A percentile compares a stretch with the other conserved stretches of the same genome.
phyloP scores from a whole-genome alignment of 1,140 invertebrate species.

The Euglossa dilemma region DNA sequence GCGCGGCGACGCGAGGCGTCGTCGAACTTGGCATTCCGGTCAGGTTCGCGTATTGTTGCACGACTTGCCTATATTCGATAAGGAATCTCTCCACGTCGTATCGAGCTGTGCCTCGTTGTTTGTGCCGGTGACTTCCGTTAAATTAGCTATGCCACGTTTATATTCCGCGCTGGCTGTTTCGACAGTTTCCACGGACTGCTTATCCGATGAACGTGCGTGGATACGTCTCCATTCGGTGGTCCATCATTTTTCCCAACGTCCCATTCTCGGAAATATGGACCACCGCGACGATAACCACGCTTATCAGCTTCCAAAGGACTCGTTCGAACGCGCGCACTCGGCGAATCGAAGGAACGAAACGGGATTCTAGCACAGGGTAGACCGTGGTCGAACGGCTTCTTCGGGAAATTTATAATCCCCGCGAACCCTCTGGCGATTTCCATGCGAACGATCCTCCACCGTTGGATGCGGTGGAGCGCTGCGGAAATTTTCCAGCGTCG shows the following conservation, averaged over 20 bases:
- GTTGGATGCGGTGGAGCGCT: no score
- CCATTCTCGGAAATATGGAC: no score
- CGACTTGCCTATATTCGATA: not conserved
- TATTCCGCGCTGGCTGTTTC: not conserved
- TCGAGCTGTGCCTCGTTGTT: not conserved
- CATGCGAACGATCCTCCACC: not conserved
- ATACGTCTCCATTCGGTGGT: not conserved
- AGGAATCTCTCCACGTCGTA: slow-evolving; percentile 8
- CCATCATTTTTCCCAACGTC: not conserved
- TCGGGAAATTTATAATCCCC: not conserved
- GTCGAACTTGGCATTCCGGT: not conserved
- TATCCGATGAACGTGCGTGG: not conserved
- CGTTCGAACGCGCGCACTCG: no score
- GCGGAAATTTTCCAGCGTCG: not conserved
- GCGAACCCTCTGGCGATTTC: not conserved
- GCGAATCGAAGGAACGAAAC: not conserved
- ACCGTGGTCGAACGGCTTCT: not conserved
- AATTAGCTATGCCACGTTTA: slow-evolving; percentile 25
- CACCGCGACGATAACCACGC: no score
- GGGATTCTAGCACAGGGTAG: not conserved
- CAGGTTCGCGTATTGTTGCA: not conserved
- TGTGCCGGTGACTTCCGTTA: slow-evolving; percentile 16
- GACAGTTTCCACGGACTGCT: slow-evolving; percentile 19
- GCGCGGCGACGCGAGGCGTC: not conserved
- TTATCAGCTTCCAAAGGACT: no score